Evolutionary conservation across 2,888 invertebrate genomes (phyloP).

Genomic region (Exephanes ischioxanthus): DNA sequence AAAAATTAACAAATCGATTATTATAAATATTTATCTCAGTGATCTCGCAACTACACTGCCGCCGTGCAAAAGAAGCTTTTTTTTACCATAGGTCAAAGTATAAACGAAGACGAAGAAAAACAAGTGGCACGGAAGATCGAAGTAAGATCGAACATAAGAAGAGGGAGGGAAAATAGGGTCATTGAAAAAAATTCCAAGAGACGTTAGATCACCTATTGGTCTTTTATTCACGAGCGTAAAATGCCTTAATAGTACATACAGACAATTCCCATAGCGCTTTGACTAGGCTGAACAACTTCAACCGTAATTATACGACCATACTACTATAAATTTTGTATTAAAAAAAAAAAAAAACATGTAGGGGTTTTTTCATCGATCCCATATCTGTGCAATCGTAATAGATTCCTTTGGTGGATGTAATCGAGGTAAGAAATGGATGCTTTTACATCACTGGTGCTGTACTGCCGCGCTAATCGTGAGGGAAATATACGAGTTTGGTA

Average conservation of each 20-base stretch:
- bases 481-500: constrained; percentile 4
- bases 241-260: constrained; percentile 35
- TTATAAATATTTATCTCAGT: constrained; percentile 35
- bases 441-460: constrained; percentile 41
- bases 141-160: not conserved
- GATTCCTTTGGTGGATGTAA: constrained; percentile 43
- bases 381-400: constrained; percentile 26
- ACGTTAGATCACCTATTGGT: constrained; percentile 24
- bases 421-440: constrained; percentile 18
- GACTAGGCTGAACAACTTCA: constrained; percentile 40
- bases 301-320: constrained; percentile 15
- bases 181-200: constrained; percentile 15
- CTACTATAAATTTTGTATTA: constrained; percentile 33
- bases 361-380: constrained; percentile 41
- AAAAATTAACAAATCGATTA: not conserved
- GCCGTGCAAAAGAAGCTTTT: constrained; percentile 15
- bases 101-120: constrained; percentile 4
- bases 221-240: constrained; percentile 19
- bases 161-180: constrained; percentile 10
- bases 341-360: constrained; percentile 9
- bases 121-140: not conserved
- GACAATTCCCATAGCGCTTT: constrained; percentile 44
- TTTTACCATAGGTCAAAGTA: constrained; percentile 7
- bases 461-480: constrained; percentile 1
- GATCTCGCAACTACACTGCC: constrained; percentile 51